Evolutionary conservation across 2,797 vertebrate genomes (phyloP).

Genomic region (Spinus olivaceus): DNA sequence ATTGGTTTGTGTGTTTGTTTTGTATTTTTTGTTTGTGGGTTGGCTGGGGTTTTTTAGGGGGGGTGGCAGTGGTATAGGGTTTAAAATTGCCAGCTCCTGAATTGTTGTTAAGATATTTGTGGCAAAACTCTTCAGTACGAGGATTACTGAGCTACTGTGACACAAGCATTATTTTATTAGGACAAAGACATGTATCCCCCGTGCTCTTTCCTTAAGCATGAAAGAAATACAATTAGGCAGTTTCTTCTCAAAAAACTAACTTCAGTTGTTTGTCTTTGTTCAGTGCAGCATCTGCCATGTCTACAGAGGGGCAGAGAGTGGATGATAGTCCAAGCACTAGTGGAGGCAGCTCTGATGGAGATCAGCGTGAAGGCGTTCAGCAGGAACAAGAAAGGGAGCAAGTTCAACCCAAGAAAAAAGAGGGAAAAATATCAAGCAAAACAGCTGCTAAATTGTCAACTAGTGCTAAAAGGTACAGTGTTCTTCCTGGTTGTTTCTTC

Average conservation of each 20-base stretch:
- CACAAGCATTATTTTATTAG: neutral
- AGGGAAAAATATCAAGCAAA: slow-evolving; percentile 98
- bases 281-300: slow-evolving; percentile 85
- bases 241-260: neutral
- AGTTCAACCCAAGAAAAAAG: slow-evolving; percentile 97
- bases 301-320: slow-evolving; percentile 95
- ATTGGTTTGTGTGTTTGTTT: neutral
- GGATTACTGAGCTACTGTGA: neutral
- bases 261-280: neutral
- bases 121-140: neutral
- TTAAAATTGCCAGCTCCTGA: neutral
- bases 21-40: neutral
- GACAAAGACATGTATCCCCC: neutral
- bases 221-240: neutral
- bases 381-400: slow-evolving; percentile 93
- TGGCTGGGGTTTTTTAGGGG: neutral
- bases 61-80: neutral
- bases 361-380: slow-evolving; percentile 90
- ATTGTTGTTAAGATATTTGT: neutral
- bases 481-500: neutral
- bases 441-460: slow-evolving; percentile 98
- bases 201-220: neutral
- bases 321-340: slow-evolving; percentile 98
- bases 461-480: slow-evolving; percentile 93
- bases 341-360: slow-evolving; percentile 96